Percentiles rank a stretch among this genome's conserved stretches.
Evolutionary conservation across 1,140 invertebrate species (phyloP).

Genomic region (Drosophila punjabiensis): DNA sequence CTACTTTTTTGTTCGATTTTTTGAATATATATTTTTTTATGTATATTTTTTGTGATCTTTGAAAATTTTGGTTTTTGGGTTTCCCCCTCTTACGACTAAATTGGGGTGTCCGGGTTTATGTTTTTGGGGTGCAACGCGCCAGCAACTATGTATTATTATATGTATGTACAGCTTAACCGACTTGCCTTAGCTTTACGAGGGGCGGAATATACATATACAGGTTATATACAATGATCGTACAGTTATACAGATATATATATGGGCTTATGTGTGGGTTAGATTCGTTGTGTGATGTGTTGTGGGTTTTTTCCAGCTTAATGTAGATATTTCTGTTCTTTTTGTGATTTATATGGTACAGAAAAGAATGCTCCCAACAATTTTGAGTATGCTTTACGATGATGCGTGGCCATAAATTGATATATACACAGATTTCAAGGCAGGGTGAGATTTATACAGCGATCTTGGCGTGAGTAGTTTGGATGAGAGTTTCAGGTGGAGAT

Average conservation of each 20-base stretch:
- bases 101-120: constrained; percentile 4
- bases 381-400: constrained; percentile 44
- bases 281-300: constrained; percentile 21
- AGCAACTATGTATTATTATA: constrained; percentile 25
- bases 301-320: constrained; percentile 19
- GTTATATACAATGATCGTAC: constrained; percentile 63
- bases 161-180: constrained; percentile 47
- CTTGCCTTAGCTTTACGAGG: constrained; percentile 11
- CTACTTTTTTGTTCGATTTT: background rate
- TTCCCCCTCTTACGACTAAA: constrained; percentile 14
- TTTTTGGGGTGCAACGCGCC: constrained; percentile 34
- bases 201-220: constrained; percentile 10
- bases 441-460: constrained; percentile 50
- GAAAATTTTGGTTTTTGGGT: background rate
- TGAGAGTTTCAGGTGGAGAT: constrained; percentile 25
- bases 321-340: background rate
- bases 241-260: constrained; percentile 39
- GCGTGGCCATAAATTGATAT: constrained; percentile 35
- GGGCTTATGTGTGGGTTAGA: constrained; percentile 43
- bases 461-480: constrained; percentile 39
- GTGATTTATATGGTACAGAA: constrained; percentile 33
- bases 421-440: constrained; percentile 38
- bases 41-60: background rate
- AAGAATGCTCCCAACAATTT: constrained; percentile 41
- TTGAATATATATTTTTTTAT: background rate